A percentile compares a stretch with the other conserved stretches of the same genome.
Conservation (phyloP, 2,113 vertebrate species). For the Shinisaurus crocodilurus region DNA sequence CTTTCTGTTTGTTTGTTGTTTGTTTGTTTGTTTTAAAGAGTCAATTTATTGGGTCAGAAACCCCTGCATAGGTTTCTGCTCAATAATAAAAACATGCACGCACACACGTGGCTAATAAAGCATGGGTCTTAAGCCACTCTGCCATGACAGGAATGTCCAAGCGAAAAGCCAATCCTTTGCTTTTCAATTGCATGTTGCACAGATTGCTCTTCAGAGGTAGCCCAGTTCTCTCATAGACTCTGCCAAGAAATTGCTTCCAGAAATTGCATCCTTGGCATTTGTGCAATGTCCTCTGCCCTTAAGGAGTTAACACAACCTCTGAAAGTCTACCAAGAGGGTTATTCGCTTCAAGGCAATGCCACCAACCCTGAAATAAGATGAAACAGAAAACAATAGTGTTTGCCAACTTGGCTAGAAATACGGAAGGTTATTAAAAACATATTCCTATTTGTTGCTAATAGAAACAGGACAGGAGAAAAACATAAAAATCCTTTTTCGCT, state of each 20-base stretch:
- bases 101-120: constrained; percentile 58
- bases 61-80: neutral
- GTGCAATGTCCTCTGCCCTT: accelerated
- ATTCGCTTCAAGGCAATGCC: constrained; percentile 40
- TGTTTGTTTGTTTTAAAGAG: neutral
- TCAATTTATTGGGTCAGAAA: neutral
- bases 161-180: constrained; percentile 44
- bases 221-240: neutral
- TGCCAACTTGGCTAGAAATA: constrained; percentile 54
- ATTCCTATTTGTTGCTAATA: neutral
- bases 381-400: constrained; percentile 12
- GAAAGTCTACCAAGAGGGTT: neutral
- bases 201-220: neutral
- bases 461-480: constrained; percentile 35
- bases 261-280: neutral
- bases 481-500: constrained; percentile 27
- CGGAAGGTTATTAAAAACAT: constrained; percentile 58
- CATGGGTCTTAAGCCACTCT: neutral
- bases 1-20: no score
- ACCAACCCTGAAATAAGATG: constrained; percentile 48
- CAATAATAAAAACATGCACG: neutral
- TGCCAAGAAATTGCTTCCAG: constrained; percentile 55
- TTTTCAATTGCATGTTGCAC: constrained; percentile 43
- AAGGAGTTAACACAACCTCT: constrained; percentile 16
- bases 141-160: constrained; percentile 39